These are phyloP conservation scores for Sparidentex hasta DNA, from an alignment of 2,797 vertebrate genomes.

Conservation along the genomic window DNA sequence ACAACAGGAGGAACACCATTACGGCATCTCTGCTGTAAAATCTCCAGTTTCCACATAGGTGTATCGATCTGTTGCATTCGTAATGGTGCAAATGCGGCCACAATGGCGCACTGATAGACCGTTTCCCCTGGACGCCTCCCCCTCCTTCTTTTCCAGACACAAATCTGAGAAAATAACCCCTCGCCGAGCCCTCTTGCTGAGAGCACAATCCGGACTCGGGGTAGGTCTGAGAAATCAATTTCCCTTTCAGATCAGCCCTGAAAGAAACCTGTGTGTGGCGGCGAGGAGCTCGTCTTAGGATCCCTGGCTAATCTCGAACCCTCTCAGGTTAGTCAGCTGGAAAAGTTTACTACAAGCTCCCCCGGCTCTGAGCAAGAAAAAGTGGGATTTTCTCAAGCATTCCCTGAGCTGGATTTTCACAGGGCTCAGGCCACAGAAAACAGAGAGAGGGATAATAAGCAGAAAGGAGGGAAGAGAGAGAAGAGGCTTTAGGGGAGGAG, in stretches of 20 bases:
- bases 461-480: constrained; percentile 43
- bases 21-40: constrained; percentile 35
- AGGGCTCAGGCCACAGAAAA: constrained; percentile 65
- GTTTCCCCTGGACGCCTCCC: constrained; percentile 38
- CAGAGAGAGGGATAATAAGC: constrained; percentile 64
- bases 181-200: constrained; percentile 54
- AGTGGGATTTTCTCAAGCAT: constrained; percentile 77
- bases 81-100: constrained; percentile 43
- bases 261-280: constrained; percentile 70
- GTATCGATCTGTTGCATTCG: constrained; percentile 63
- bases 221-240: constrained; percentile 81
- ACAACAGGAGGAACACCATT: constrained; percentile 33
- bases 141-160: constrained; percentile 15
- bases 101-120: constrained; percentile 30
- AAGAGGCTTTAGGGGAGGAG: constrained; percentile 43
- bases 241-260: constrained; percentile 81
- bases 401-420: constrained; percentile 81
- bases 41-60: constrained; percentile 43
- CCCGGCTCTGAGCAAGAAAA: constrained; percentile 64
- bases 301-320: constrained; percentile 76
- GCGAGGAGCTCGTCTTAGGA: constrained; percentile 68
- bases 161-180: constrained; percentile 60
- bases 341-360: constrained; percentile 79
- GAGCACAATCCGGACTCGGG: constrained; percentile 67
- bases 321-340: constrained; percentile 81